Evolutionary conservation across 2,888 invertebrate species (phyloP).

Genomic region (Peribatodes rhomboidaria): DNA sequence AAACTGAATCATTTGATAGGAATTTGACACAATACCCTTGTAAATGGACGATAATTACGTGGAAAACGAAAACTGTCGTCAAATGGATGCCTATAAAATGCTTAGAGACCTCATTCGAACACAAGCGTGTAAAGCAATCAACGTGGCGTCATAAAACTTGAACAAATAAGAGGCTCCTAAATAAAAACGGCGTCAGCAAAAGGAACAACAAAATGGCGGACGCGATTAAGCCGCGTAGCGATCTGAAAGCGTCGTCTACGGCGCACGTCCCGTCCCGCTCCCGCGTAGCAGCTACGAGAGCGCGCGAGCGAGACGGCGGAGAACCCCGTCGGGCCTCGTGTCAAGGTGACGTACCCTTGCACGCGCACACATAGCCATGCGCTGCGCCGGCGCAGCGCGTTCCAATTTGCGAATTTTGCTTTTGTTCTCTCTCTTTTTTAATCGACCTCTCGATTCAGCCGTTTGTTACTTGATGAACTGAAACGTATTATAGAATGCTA

Average conservation of each 20-base stretch:
- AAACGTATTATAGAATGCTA: constrained; percentile 40
- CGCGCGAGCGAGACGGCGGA: constrained; percentile 63
- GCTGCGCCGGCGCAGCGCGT: constrained; percentile 57
- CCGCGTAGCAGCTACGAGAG: constrained; percentile 62
- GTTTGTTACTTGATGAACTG: constrained; percentile 40
- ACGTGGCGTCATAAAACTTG: constrained; percentile 37
- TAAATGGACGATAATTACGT: constrained; percentile 1
- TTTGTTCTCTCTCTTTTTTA: constrained; percentile 46
- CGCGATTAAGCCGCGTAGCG: constrained; percentile 74
- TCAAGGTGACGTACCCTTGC: constrained; percentile 82
- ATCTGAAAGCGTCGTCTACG: constrained; percentile 85
- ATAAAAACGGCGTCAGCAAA: constrained; percentile 72
- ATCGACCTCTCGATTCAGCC: constrained; percentile 49
- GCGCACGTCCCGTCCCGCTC: constrained; percentile 66
- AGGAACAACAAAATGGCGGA: constrained; percentile 80
- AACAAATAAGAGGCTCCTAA: constrained; percentile 54
- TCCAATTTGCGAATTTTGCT: constrained; percentile 57
- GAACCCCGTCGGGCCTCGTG: constrained; percentile 79
- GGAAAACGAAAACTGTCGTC: not conserved
- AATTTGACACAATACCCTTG: constrained; percentile 15
- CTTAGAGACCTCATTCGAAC: constrained; percentile 23
- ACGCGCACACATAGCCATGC: constrained; percentile 53
- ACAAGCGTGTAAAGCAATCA: constrained; percentile 25
- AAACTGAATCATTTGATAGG: constrained; percentile 28
- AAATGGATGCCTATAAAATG: not conserved